Evolutionary conservation across 1,140 invertebrate genomes (phyloP), one percentile per base, ranked within the genome.

Genomic region (Thaumetopoea pityocampa): DNA sequence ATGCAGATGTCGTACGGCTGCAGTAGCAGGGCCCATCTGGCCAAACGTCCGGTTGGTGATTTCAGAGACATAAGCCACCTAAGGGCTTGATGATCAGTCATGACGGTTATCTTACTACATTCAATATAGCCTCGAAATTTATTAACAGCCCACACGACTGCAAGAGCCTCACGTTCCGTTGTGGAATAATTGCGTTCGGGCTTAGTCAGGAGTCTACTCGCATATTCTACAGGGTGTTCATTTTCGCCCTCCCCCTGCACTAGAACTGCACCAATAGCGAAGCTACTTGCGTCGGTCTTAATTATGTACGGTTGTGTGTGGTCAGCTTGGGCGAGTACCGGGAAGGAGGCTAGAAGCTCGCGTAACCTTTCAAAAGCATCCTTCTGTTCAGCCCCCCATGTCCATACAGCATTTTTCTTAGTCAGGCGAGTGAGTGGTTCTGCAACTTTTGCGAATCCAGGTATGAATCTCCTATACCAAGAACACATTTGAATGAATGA

Each of bases 401-500:
- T 3, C 51, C 46, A 59, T 5, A 5, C 1, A 4, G 5, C 7
- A 7, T 42, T 28, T 14, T 51, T 51, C 15, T 33, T 51, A 2
- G 47, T 54, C 14, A 63, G 33, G 5, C 24, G 6, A 1, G 51
- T 55, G 5, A 59, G 23, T 1, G 54, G 54, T 33, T 24, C 24
- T 11, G 46, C 43, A 15, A 63, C 38, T 5, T 22, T 22, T 2
- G 54, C 43, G 26, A 58, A 62, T 9, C 40, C 34, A 6, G 26
- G 11, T 2, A 58, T 53, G 19, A 44, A 45, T 6, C 33, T 24
- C 5, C 55, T 15, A 30, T 43, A 58, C 55, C 46, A 58, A 3
- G 40, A 50, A n/a, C 35, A 44, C 4, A 20, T 50, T 40, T 58
- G 55, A 0, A 58, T 7, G 14, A 58, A 58, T 20, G 49, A 40